Base-by-base conservation (phyloP, 30 jellyfish, hydroid and myxozoan genomes). In the Cassiopea xamachana region DNA sequence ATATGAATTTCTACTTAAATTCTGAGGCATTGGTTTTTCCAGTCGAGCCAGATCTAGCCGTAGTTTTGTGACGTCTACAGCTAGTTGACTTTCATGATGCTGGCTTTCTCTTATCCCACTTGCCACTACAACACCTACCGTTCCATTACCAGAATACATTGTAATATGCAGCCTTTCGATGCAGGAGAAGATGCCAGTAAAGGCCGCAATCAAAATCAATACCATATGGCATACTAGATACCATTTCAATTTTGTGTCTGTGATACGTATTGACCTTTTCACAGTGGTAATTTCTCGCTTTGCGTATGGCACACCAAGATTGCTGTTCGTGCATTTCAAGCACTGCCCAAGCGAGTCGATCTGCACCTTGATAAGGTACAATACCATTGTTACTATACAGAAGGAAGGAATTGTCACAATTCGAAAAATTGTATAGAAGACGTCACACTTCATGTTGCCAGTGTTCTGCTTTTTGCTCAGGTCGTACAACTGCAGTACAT, bases 281-380 rank as follows among this genome's bases (percentile, higher is more conserved):
- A 80, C 89, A 12, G 44, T 81, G 15, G 86, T 12, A 55, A 88
- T 88, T 60, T 88, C 95, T 79, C 95, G 13, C 70, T 88, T 81
- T 13, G 95, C 95, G 64, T 88, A 78, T 27, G 95, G 85, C 43
- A 64, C 81, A 48, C 95, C 95, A 58, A 88, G 95, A 19, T 73
- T 69, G 46, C 48, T 81, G 81, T 62, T 69, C 5, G 50, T 49
- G 77, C 87, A 61, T 59, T 88, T 88, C 90, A 88, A 46, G 7
- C 50, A 12, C 47, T 62, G 62, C 43, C 95, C 95, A 10, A 88
- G 87, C 2, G 86, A 43, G 76, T 88, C 95, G 27, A 88, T 69
- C 74, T 49, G 78, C 27, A 88, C 95, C 70, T 88, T 88, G 75
- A 79, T 67, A 15, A 88, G 81, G 79, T 88, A 88, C 90, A 88